A percentile compares a stretch with the other conserved stretches of the same genome.
Conservation (phyloP, 2,113 vertebrate species). For the Menura novaehollandiae region DNA sequence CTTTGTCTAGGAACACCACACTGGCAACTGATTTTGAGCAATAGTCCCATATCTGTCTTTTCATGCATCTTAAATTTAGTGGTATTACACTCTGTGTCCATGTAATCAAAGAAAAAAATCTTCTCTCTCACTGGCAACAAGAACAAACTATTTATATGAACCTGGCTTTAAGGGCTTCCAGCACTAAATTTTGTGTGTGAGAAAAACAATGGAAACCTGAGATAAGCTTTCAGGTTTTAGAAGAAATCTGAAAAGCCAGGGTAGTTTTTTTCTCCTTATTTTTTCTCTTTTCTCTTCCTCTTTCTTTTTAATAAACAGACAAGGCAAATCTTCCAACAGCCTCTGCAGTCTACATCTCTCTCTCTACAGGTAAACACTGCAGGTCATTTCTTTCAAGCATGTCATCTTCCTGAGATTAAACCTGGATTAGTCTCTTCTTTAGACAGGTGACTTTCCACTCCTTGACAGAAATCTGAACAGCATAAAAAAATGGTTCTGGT, state of each 20-base stretch:
- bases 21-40: neutral
- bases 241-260: slow-evolving; percentile 25
- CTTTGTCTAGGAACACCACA: neutral
- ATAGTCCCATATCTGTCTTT: neutral
- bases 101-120: neutral
- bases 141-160: neutral
- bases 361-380: neutral
- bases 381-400: neutral
- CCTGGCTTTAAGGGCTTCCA: neutral
- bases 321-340: neutral
- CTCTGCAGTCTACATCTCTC: neutral
- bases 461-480: neutral
- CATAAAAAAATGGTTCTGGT: neutral
- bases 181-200: slow-evolving; percentile 11
- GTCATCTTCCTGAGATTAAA: neutral
- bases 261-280: neutral
- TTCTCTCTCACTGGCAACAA: neutral
- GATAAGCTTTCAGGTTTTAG: slow-evolving; percentile 2
- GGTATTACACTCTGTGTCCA: neutral
- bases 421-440: slow-evolving; percentile 1
- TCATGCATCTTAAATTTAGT: slow-evolving; percentile 2
- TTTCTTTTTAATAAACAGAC: neutral
- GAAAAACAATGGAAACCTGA: slow-evolving; percentile 48
- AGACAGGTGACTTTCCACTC: neutral
- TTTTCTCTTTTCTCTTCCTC: neutral